Evolutionary conservation across 2,888 invertebrate species (phyloP), one percentile per base, ranked within the genome.

Genomic region (Drosophila peninsularis): DNA sequence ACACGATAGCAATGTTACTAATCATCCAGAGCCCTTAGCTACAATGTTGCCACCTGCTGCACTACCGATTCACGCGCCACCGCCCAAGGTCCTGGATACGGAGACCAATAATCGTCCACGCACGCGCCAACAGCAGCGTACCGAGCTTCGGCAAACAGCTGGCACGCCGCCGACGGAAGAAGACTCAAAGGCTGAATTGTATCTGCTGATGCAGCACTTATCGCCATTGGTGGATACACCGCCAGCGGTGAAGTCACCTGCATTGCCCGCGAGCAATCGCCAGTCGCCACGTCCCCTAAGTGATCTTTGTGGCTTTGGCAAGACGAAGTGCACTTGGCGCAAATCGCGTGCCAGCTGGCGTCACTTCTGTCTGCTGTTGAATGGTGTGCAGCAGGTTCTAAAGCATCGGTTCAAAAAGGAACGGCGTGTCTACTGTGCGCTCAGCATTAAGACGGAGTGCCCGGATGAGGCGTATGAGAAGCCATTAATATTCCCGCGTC

Each of bases 361-460:
- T 10, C 68, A 75, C 3, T 90, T 83, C 68, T 88, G 88, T 27
- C 50, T 76, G 1, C 56, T 88, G 14, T 64, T 91, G 14, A 84
- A 79, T 41, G 71, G 76, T 0, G 81, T 90, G 0, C 92, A 91
- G 41, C 69, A 74, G 17, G 79, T 90, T 24, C 77, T 91, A 1
- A 91, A 87, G 66, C 68, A 75, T 17, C 77, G 80, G 10, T 91
- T 91, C n/a, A 84, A 91, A 34, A 78, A 83, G 32, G 76, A 78
- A 34, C 85, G 91, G 9, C 90, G 90, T 11, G 90, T 90, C 36
- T 89, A 90, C 17, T 65, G 62, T 5, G 7, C 24, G 3, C 58
- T 69, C n/a, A 11, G 21, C 11, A 69, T 84, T 1, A 90, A 80
- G 24, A 0, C 42, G 1, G 88, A 80, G 30, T 37, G 21, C 2